Evolutionary conservation across 2,113 vertebrate species (phyloP).

Genomic region (Gobius niger): DNA sequence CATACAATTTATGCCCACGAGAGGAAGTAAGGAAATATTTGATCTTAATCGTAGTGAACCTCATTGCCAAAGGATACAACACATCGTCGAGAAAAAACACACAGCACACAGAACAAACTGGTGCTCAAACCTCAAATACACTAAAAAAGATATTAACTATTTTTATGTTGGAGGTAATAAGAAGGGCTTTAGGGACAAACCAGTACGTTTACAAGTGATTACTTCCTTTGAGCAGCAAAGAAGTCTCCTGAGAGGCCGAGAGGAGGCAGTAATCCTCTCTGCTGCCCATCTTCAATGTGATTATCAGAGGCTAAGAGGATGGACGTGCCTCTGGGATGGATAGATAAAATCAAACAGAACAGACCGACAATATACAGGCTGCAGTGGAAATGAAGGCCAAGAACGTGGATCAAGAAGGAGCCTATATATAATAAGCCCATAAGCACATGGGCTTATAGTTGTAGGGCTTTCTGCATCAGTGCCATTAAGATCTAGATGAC

Average conservation of each 20-base stretch:
- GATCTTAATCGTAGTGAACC: constrained; percentile 62
- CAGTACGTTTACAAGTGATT: constrained; percentile 4
- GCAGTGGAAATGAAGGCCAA: neutral
- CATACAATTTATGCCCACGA: constrained; percentile 47
- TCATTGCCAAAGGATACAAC: constrained; percentile 51
- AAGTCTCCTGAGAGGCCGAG: constrained; percentile 35
- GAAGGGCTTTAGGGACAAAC: neutral
- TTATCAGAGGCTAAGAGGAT: constrained; percentile 50
- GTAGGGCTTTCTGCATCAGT: constrained; percentile 19
- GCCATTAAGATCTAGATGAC: constrained; percentile 29
- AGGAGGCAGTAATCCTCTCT: constrained; percentile 50
- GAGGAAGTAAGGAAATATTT: constrained; percentile 50
- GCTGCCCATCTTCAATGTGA: constrained; percentile 43
- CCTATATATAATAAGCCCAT: no score
- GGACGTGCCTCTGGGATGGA: constrained; percentile 33
- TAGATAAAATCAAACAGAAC: constrained; percentile 12
- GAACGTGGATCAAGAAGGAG: neutral
- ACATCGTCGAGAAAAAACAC: constrained; percentile 45
- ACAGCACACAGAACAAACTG: constrained; percentile 42
- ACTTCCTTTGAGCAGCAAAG: constrained; percentile 52
- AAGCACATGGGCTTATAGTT: constrained; percentile 32
- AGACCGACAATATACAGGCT: constrained; percentile 4
- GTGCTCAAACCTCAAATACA: constrained; percentile 10
- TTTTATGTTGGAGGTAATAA: constrained; percentile 29
- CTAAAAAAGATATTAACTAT: constrained; percentile 11